These are phyloP conservation scores for Uloborus diversus DNA, from an alignment of 1,140 invertebrate species.

Conservation along the genomic window DNA sequence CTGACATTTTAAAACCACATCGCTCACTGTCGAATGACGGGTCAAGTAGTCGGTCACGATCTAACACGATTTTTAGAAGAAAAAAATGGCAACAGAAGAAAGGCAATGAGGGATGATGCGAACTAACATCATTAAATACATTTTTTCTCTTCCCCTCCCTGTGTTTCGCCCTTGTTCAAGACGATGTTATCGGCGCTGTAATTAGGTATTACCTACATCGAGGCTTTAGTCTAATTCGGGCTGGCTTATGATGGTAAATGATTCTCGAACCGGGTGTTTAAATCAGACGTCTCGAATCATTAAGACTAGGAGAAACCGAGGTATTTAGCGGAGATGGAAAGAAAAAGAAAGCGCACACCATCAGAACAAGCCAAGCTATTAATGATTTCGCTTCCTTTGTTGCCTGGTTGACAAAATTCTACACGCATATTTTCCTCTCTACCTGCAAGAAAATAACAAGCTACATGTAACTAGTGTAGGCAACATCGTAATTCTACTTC, in stretches of 20 bases:
- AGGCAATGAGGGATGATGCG: background rate
- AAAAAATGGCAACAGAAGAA: background rate
- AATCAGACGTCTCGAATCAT: conserved; percentile 36
- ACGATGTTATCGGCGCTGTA: conserved; percentile 51
- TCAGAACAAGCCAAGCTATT: too few species aligned
- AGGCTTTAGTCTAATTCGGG: conserved; percentile 46
- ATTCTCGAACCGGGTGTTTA: conserved; percentile 45
- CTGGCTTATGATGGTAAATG: conserved; percentile 54
- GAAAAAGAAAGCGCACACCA: too few species aligned
- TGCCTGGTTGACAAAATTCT: too few species aligned
- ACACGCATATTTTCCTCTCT: too few species aligned
- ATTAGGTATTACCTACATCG: conserved; percentile 56
- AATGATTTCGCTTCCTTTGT: too few species aligned
- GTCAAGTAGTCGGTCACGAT: conserved; percentile 40
- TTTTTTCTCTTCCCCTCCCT: conserved; percentile 6
- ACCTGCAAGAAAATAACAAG: too few species aligned
- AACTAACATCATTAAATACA: conserved; percentile 46
- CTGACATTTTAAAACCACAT: conserved; percentile 9
- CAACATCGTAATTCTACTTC: too few species aligned
- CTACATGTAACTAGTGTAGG: too few species aligned
- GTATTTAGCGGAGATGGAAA: conserved; percentile 9
- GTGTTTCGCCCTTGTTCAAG: conserved; percentile 36
- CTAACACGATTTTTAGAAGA: conserved; percentile 8
- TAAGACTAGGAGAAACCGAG: conserved; percentile 20
- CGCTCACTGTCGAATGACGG: background rate